A percentile compares a stretch with the other conserved stretches of the same genome.
Evolutionary conservation across 2,797 vertebrate genomes (phyloP).

Genomic region (Mormyrops attenuatus): DNA sequence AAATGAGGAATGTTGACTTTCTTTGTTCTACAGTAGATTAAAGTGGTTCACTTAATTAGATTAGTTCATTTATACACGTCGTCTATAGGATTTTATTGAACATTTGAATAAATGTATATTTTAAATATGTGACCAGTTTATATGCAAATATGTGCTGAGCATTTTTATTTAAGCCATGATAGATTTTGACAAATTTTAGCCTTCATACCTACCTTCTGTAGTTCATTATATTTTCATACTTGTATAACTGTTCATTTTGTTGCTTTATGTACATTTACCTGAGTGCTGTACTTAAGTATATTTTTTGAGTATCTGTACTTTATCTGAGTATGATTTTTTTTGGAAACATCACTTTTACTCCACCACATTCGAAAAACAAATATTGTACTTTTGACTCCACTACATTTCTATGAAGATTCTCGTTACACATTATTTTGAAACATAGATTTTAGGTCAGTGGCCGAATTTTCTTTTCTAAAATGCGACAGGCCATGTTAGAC

Average conservation of each 20-base stretch:
- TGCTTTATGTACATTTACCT: not conserved
- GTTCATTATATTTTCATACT: not conserved
- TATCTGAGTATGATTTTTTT: not conserved
- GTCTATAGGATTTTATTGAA: not conserved
- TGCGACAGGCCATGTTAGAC: not conserved
- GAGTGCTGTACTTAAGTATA: not conserved
- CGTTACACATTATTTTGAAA: not conserved
- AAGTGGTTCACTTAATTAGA: not conserved
- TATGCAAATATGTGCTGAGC: not conserved
- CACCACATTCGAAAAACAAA: not conserved
- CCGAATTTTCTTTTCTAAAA: not conserved
- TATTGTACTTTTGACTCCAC: not conserved
- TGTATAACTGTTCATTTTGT: not conserved
- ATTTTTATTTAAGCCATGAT: not conserved
- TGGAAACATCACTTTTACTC: not conserved
- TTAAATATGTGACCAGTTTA: not conserved
- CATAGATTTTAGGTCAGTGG: not conserved
- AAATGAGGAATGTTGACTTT: not conserved
- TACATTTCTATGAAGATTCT: not conserved
- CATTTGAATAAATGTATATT: not conserved
- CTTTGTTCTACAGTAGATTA: not conserved
- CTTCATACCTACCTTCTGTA: not conserved
- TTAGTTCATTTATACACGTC: not conserved
- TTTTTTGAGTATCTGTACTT: not conserved
- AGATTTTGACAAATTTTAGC: not conserved